These are phyloP conservation scores for Poeciliopsis prolifica DNA, from an alignment of 2,113 vertebrate species.

Conservation along the genomic window DNA sequence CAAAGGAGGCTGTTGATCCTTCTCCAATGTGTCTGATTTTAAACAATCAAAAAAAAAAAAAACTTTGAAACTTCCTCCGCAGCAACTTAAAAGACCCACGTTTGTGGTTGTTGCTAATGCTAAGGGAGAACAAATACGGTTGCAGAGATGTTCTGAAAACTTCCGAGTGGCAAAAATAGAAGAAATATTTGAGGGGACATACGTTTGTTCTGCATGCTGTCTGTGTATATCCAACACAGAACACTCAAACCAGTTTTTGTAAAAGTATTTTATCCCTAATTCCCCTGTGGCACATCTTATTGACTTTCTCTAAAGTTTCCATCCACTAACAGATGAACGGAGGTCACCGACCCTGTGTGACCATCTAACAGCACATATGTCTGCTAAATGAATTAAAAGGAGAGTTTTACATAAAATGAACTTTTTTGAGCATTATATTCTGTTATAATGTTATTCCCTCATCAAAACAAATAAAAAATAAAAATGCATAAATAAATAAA, in stretches of 20 bases:
- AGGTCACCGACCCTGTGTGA: slow-evolving; percentile 2
- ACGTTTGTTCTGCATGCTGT: too few relatives aligned
- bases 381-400: slow-evolving; percentile 7
- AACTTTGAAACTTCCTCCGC: too few relatives aligned
- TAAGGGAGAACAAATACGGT: background rate
- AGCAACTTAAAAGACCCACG: background rate
- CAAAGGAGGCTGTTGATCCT: too few relatives aligned
- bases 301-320: background rate
- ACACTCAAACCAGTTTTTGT: background rate
- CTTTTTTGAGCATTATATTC: too few relatives aligned
- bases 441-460: too few relatives aligned
- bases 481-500: too few relatives aligned
- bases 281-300: background rate
- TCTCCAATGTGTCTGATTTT: too few relatives aligned
- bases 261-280: background rate
- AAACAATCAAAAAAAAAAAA: too few relatives aligned
- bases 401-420: too few relatives aligned
- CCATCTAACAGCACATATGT: slow-evolving; percentile 14
- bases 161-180: too few relatives aligned
- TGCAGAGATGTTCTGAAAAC: background rate
- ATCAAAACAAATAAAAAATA: too few relatives aligned
- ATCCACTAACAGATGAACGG: slow-evolving; percentile 18
- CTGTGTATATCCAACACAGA: background rate
- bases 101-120: background rate
- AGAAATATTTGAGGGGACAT: background rate